Evolutionary conservation across 2,888 invertebrate species (phyloP).

Genomic region (Teinopalpus imperialis): DNA sequence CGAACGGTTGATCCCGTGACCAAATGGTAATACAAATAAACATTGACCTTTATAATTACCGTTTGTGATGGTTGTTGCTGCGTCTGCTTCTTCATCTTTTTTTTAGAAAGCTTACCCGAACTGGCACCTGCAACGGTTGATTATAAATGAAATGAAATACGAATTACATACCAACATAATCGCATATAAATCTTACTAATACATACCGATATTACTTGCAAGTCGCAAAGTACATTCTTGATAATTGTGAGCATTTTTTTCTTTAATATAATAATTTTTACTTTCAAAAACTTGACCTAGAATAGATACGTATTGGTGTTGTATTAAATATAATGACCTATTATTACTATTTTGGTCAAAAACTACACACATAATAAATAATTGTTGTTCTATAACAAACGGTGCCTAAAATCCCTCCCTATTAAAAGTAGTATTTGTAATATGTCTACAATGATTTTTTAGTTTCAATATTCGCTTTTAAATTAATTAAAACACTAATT

Average conservation of each 20-base stretch:
- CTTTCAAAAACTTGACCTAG: slow-evolving; percentile 20
- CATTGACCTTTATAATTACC: too few species aligned
- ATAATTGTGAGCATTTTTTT: slow-evolving; percentile 11
- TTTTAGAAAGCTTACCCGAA: slow-evolving; percentile 66
- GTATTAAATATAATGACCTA: slow-evolving; percentile 10
- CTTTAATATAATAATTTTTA: slow-evolving; percentile 15
- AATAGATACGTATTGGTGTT: slow-evolving; percentile 16
- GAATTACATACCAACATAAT: slow-evolving; percentile 1
- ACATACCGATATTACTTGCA: slow-evolving; percentile 22
- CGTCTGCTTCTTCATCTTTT: slow-evolving; percentile 67
- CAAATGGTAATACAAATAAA: too few species aligned
- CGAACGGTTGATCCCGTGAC: too few species aligned
- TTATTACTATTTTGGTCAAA: not conserved
- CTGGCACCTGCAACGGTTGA: slow-evolving; percentile 56
- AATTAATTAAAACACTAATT: not conserved
- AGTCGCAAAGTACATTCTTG: slow-evolving; percentile 18
- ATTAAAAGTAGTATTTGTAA: too few species aligned
- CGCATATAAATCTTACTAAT: slow-evolving; percentile 4
- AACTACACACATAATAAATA: not conserved
- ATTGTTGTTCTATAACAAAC: not conserved
- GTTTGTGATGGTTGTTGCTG: slow-evolving; percentile 64
- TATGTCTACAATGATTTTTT: too few species aligned
- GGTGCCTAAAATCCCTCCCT: not conserved
- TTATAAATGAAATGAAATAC: slow-evolving; percentile 9
- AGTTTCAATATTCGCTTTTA: too few species aligned